Conservation (phyloP, 1,140 invertebrate species). For the Streblospio benedicti region DNA sequence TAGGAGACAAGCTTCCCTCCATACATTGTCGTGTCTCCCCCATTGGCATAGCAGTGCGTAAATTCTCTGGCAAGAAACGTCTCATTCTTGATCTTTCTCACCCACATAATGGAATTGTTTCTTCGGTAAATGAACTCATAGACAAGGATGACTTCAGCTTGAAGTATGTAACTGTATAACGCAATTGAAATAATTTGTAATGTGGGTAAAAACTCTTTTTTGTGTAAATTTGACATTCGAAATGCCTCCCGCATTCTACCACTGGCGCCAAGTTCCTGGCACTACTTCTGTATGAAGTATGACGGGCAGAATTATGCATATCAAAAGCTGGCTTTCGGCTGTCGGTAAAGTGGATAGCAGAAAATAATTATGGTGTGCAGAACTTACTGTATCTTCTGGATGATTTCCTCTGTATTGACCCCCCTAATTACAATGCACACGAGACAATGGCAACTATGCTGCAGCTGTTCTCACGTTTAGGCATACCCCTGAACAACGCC, state of each 20-base stretch:
- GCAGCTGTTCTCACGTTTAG: no score
- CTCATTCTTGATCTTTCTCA: not conserved
- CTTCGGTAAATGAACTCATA: not conserved
- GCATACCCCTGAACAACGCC: no score
- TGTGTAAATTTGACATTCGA: not conserved
- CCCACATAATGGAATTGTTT: not conserved
- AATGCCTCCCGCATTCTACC: not conserved
- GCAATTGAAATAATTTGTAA: no score
- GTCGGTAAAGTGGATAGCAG: not conserved
- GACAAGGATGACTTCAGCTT: not conserved
- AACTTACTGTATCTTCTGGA: not conserved
- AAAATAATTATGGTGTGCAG: not conserved
- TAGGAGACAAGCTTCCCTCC: not conserved
- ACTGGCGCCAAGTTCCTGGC: not conserved
- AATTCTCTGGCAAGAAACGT: not conserved
- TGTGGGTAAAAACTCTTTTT: no score
- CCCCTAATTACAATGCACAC: not conserved
- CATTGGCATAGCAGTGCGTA: not conserved
- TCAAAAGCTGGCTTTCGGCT: not conserved
- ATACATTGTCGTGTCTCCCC: not conserved
- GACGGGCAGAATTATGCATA: not conserved
- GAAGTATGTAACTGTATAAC: not conserved
- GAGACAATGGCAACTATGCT: no score
- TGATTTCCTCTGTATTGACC: not conserved
- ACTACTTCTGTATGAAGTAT: not conserved